A percentile compares a stretch with the other conserved stretches of the same genome.
phyloP scores from a whole-genome alignment of 2,113 vertebrate species.

The Centropus unirufus region DNA sequence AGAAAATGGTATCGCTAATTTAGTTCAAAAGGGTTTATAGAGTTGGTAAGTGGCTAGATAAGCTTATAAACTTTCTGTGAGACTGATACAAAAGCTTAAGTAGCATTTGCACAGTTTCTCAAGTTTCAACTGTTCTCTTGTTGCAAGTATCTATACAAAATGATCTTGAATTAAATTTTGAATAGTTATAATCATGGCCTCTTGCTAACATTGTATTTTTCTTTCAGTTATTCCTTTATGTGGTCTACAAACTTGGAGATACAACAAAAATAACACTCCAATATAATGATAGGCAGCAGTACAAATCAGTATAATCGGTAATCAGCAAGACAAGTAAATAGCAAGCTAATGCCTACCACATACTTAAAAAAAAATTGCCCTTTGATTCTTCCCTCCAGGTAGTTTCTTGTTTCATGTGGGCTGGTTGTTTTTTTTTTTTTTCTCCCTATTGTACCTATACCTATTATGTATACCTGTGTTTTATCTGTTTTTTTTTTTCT shows the following conservation, averaged over 20 bases:
- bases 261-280: background rate
- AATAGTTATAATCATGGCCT: background rate
- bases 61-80: background rate
- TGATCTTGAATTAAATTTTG: background rate
- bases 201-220: background rate
- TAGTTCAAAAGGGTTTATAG: background rate
- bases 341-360: background rate
- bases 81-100: background rate
- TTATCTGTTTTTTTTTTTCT: background rate
- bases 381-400: background rate
- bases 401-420: background rate
- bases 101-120: background rate
- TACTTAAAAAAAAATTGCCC: too few relatives aligned
- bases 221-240: background rate
- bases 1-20: background rate
- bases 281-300: background rate
- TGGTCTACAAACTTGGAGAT: background rate
- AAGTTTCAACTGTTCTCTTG: background rate
- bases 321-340: background rate
- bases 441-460: background rate
- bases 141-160: background rate
- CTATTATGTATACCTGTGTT: background rate
- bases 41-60: background rate
- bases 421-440: background rate
- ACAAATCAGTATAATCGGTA: background rate